Evolutionary conservation across 2,888 invertebrate genomes (phyloP).

Genomic region (Stenolophus ochropezus): DNA sequence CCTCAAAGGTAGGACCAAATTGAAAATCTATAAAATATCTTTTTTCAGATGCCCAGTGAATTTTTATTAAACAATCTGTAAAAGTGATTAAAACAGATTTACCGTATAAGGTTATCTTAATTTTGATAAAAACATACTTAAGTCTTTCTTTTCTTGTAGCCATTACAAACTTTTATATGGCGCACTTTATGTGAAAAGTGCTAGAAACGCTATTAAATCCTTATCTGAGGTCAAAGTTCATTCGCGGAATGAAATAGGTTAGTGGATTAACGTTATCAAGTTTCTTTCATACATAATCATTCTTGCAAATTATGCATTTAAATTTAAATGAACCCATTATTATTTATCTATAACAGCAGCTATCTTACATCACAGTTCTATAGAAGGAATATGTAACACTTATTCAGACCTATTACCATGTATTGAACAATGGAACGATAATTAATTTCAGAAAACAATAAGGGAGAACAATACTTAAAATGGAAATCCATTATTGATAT

Average conservation of each 20-base stretch:
- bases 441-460: background rate
- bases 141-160: too few relatives aligned
- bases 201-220: background rate
- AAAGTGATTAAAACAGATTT: too few relatives aligned
- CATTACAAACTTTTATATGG: background rate
- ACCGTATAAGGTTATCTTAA: too few relatives aligned
- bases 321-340: constrained; percentile 18
- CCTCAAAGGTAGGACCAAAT: background rate
- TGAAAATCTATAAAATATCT: too few relatives aligned
- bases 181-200: background rate
- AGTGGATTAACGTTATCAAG: constrained; percentile 19
- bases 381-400: constrained; percentile 1
- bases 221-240: constrained; percentile 16
- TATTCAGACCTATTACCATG: background rate
- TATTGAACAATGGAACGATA: constrained; percentile 16
- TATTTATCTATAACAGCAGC: constrained; percentile 5
- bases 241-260: constrained; percentile 1
- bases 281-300: constrained; percentile 15
- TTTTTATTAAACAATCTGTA: too few relatives aligned
- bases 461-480: too few relatives aligned
- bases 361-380: background rate
- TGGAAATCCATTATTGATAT: too few relatives aligned
- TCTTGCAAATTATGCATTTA: constrained; percentile 22
- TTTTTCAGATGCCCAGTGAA: too few relatives aligned
- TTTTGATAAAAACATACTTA: too few relatives aligned